Evolutionary conservation across 1,140 invertebrate genomes (phyloP).

Genomic region (Pogonomyrmex californicus): DNA sequence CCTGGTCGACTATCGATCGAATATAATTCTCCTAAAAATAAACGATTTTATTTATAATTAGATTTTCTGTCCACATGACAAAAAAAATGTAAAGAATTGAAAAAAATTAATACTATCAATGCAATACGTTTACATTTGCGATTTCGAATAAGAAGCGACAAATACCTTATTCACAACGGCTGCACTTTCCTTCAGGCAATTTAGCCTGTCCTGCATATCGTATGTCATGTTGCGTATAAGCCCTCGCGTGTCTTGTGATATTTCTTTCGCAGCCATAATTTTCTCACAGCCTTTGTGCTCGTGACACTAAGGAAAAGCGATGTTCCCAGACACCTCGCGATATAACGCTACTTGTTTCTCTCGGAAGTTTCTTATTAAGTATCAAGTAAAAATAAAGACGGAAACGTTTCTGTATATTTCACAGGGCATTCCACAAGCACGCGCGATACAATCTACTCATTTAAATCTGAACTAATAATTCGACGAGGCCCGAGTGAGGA

Average conservation of each 20-base stretch:
- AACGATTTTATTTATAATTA: slow-evolving; percentile 2
- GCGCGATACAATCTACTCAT: slow-evolving; percentile 3
- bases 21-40: slow-evolving; percentile 75
- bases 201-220: slow-evolving; percentile 62
- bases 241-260: slow-evolving; percentile 49
- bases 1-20: slow-evolving; percentile 88
- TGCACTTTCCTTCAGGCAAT: slow-evolving; percentile 80
- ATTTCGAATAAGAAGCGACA: background rate
- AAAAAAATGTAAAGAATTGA: background rate
- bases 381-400: slow-evolving; percentile 27
- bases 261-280: slow-evolving; percentile 2
- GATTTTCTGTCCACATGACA: background rate
- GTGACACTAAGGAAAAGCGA: background rate
- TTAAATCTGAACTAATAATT: background rate
- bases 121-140: background rate
- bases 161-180: slow-evolving; percentile 74
- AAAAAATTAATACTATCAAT: background rate
- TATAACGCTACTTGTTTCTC: background rate
- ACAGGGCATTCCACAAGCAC: background rate
- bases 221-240: slow-evolving; percentile 41
- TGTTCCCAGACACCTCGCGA: background rate
- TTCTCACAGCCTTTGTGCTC: background rate
- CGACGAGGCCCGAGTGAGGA: background rate
- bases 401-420: background rate
- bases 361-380: background rate